phyloP scores from a whole-genome alignment of 2,888 invertebrate species.

The Panopea generosa region DNA sequence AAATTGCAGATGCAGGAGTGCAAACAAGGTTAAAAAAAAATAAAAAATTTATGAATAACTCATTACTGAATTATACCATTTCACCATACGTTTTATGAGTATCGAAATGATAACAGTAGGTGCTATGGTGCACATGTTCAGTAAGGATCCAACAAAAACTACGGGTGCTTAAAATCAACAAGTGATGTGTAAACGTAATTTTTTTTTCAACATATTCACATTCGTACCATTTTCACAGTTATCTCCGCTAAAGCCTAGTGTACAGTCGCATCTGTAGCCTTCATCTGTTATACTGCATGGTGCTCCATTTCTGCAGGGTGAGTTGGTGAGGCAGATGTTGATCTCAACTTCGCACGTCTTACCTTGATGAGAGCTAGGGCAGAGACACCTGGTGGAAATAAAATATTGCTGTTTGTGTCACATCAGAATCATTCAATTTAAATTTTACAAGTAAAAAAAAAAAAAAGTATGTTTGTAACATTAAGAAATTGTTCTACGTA shows the following conservation, averaged over 20 bases:
- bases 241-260: constrained; percentile 91
- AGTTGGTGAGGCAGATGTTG: constrained; percentile 88
- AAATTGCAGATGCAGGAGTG: too few species aligned
- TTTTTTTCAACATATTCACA: too few species aligned
- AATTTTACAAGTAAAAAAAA: not conserved
- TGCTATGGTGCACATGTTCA: too few species aligned
- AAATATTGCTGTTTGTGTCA: too few species aligned
- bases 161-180: too few species aligned
- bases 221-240: constrained; percentile 91
- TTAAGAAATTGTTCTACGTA: not conserved
- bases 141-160: too few species aligned
- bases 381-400: constrained; percentile 46
- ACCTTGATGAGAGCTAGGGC: constrained; percentile 59
- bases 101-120: too few species aligned
- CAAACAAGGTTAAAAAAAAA: too few species aligned
- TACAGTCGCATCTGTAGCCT: constrained; percentile 92
- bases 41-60: too few species aligned
- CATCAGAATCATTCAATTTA: not conserved
- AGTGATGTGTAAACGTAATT: too few species aligned
- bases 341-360: constrained; percentile 88
- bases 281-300: constrained; percentile 87
- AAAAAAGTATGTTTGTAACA: not conserved
- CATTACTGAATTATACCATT: too few species aligned
- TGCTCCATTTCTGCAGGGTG: constrained; percentile 93
- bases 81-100: too few species aligned